Evolutionary conservation across 2,113 vertebrate genomes (phyloP).

Genomic region (Cyanoramphus novaezelandiae): DNA sequence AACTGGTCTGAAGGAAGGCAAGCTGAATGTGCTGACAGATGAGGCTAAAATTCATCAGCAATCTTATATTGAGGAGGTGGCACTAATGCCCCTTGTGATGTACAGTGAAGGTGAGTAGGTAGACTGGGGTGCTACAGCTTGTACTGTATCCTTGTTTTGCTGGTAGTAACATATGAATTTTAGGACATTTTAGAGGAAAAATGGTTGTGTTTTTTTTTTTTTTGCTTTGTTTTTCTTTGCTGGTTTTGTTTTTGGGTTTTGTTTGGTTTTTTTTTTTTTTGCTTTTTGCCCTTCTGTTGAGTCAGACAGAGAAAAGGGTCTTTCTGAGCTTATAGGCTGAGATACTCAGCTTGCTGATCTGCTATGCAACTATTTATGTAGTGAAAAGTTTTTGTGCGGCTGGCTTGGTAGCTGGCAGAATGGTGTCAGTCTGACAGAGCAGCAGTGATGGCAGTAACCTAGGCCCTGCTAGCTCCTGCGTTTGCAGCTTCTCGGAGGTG

Average conservation of each 20-base stretch:
- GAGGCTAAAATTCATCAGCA: neutral
- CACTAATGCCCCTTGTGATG: too few relatives aligned
- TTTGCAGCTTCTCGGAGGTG: neutral
- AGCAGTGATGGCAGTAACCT: neutral
- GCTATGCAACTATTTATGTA: rapidly evolving
- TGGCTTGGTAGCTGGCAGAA: neutral
- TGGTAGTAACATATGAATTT: rapidly evolving
- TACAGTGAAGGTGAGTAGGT: neutral
- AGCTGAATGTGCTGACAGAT: rapidly evolving
- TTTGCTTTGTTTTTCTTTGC: neutral
- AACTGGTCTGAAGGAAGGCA: neutral
- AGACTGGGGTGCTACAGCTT: neutral
- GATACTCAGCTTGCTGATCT: neutral
- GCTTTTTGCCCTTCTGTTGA: neutral
- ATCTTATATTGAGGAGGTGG: neutral
- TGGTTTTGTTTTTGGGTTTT: neutral
- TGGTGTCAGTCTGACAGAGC: neutral
- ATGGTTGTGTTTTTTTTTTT: neutral
- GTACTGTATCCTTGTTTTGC: neutral
- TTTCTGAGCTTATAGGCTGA: neutral
- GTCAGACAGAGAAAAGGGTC: neutral
- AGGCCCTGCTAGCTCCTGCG: neutral
- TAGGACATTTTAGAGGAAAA: neutral
- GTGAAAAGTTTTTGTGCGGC: neutral
- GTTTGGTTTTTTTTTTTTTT: neutral